These are phyloP conservation scores for Rhinoptilus africanus DNA, from an alignment of 2,113 vertebrate species.

Conservation along the genomic window DNA sequence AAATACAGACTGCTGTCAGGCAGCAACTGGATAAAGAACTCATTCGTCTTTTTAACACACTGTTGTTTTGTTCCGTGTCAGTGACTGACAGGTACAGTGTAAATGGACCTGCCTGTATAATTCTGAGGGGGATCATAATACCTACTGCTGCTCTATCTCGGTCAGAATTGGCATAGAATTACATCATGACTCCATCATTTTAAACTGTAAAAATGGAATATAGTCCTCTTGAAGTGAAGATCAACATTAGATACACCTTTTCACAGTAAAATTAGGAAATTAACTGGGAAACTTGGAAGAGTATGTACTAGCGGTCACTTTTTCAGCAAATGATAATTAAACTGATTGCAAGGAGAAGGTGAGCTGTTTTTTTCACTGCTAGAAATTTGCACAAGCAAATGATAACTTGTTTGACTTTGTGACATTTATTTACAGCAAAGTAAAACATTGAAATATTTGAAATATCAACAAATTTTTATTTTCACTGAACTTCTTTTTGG, in stretches of 20 bases:
- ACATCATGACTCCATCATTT: background rate
- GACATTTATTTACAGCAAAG: background rate
- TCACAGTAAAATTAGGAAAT: background rate
- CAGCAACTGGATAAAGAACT: conserved; percentile 91
- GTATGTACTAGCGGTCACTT: background rate
- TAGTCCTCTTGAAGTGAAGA: background rate
- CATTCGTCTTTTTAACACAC: conserved; percentile 78
- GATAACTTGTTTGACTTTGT: background rate
- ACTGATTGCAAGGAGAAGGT: background rate
- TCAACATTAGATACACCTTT: background rate
- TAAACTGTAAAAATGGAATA: background rate
- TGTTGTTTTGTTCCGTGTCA: conserved; percentile 77
- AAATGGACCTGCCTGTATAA: background rate
- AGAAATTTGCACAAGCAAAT: background rate
- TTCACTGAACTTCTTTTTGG: background rate
- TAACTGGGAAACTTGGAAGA: background rate
- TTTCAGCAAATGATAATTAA: background rate
- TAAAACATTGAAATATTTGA: background rate
- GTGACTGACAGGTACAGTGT: conserved; percentile 84
- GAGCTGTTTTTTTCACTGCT: background rate
- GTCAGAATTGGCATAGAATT: background rate
- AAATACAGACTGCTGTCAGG: conserved; percentile 76
- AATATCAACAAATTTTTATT: background rate
- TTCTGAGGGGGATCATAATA: background rate
- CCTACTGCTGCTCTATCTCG: background rate